Base-by-base conservation (phyloP, 1,140 invertebrate genomes). In the Drosophila lacertosa region DNA sequence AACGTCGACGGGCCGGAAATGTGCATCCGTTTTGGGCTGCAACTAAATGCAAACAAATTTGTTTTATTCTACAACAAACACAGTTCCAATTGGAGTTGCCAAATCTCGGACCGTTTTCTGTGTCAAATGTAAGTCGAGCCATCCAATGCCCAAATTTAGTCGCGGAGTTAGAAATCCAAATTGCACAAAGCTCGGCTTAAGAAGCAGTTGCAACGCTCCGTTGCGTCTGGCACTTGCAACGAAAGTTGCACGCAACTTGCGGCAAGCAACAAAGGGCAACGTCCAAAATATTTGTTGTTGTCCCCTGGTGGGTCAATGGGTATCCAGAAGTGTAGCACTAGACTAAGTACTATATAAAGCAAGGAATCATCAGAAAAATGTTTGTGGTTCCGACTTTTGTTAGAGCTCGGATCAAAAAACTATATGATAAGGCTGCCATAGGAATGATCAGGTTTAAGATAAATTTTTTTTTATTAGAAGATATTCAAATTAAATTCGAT, bases 201-300 rank as follows among this genome's bases (percentile, higher is more conserved):
- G 44, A 35, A 59, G 59, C 76, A 82, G 68, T 81, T 84, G 81
- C 81, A 81, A 84, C 82, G 81, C 77, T 86, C 53, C 77, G 81
- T 20, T 84, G 81, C 73, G 44, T 40, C 47, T 15, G 29, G 39
- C 24, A 71, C 66, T 69, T 69, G 66, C 66, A 48, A 68, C 65
- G 9, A 33, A 50, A 79, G 70, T 77, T 77, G 33, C 45, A 72
- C 16, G 26, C 26, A 29, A 7, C 24, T 26, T 26, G 24, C 6
- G 24, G 24, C 47, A 62, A 62, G 35, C 65, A 35, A 24, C 40
- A 45, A 66, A 58, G 57, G 53, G 42, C 59, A 65, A 29, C n/a
- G 35, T 5, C 6, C 13, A 29, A 29, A 26, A n/a, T 47, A 29
- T 29, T n/a, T n/a, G n/a, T n/a, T 10, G 24, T 22, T 29, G 45